Percentiles rank a stretch among this genome's conserved stretches.
phyloP scores from a whole-genome alignment of 2,888 invertebrate species.

The Lamellibrachia satsuma region DNA sequence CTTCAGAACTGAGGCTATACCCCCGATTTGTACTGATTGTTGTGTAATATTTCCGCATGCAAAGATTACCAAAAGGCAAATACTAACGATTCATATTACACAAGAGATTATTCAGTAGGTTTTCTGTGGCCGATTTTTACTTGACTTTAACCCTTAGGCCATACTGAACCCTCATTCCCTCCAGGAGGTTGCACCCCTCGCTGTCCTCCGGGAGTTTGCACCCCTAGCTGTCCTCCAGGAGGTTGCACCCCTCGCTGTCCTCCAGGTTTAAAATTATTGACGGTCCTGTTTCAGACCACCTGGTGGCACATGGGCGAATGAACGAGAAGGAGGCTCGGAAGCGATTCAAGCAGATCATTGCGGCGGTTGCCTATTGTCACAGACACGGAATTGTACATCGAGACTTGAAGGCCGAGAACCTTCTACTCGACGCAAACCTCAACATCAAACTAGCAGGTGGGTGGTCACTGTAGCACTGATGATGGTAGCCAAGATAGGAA shows the following conservation, averaged over 20 bases:
- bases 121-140: no score
- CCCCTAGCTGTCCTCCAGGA: neutral
- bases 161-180: no score
- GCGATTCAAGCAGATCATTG: conserved; percentile 95
- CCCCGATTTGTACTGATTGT: no score
- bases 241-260: neutral
- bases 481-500: no score
- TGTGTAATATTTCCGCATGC: no score
- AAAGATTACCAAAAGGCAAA: no score
- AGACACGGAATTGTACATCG: conserved; percentile 88
- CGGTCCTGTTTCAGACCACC: conserved; percentile 58
- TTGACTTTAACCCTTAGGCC: no score
- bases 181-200: neutral
- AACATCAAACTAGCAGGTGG: conserved; percentile 85
- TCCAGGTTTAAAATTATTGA: neutral
- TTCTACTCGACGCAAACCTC: conserved; percentile 90
- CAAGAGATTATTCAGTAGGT: no score
- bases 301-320: conserved; percentile 85
- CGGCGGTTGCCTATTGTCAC: conserved; percentile 96
- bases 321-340: conserved; percentile 90
- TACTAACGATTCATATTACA: no score
- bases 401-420: conserved; percentile 86
- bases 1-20: no score
- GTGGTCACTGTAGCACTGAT: neutral
- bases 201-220: neutral